A percentile compares a stretch with the other conserved stretches of the same genome.
phyloP scores from a whole-genome alignment of 2,888 invertebrate genomes.

The Sphecodes monilicornis region DNA sequence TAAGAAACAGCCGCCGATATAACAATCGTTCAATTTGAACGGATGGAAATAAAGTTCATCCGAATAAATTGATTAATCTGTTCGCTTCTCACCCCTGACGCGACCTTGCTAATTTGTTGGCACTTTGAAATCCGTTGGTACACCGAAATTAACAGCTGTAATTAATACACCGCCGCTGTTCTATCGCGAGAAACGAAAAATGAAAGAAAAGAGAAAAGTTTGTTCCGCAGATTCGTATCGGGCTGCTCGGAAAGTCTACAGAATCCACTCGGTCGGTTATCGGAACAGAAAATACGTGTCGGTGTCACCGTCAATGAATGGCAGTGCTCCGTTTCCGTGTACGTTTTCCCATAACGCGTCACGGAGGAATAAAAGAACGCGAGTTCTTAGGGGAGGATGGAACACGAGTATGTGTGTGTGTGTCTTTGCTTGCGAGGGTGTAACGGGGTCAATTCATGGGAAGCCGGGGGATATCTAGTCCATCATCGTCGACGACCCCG shows the following conservation, averaged over 20 bases:
- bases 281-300: constrained; percentile 1
- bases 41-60: background rate
- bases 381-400: background rate
- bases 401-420: background rate
- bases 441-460: constrained; percentile 6
- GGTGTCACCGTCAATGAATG: constrained; percentile 1
- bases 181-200: background rate
- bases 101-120: background rate
- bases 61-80: background rate
- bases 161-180: background rate
- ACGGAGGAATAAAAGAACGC: background rate
- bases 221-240: background rate
- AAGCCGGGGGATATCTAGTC: constrained; percentile 14
- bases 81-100: background rate
- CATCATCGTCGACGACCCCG: constrained; percentile 17
- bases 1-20: too few species aligned
- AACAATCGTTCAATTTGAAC: too few species aligned
- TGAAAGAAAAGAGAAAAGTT: background rate
- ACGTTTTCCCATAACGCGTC: background rate
- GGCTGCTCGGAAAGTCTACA: background rate
- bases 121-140: background rate
- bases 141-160: background rate
- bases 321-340: background rate
- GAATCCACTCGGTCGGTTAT: background rate
- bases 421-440: background rate